These are phyloP conservation scores for Agriopis marginaria DNA, from an alignment of 2,888 invertebrate genomes.

Conservation along the genomic window DNA sequence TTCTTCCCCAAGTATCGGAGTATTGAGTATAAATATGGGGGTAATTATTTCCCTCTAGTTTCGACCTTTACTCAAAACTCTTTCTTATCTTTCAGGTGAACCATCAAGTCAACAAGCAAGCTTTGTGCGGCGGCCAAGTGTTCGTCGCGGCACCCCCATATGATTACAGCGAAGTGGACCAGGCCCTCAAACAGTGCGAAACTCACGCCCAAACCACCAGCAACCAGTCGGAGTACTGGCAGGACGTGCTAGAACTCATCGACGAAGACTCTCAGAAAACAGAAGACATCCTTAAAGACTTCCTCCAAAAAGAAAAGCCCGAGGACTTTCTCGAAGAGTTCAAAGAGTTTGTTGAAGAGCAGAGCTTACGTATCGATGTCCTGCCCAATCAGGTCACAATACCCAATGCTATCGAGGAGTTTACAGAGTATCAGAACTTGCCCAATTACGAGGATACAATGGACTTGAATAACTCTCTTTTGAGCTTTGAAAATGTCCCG, in stretches of 20 bases:
- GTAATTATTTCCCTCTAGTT: no score
- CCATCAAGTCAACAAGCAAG: slow-evolving; percentile 66
- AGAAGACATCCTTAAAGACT: slow-evolving; percentile 19
- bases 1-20: no score
- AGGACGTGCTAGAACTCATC: slow-evolving; percentile 63
- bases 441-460: slow-evolving; percentile 49
- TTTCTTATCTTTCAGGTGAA: slow-evolving; percentile 12
- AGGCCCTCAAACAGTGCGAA: slow-evolving; percentile 61
- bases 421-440: slow-evolving; percentile 43
- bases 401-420: slow-evolving; percentile 53
- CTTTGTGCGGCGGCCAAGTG: slow-evolving; percentile 71
- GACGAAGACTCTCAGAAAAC: slow-evolving; percentile 49
- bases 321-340: slow-evolving; percentile 30
- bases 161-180: slow-evolving; percentile 58
- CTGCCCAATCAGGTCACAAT: slow-evolving; percentile 17
- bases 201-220: slow-evolving; percentile 57
- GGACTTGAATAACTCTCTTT: slow-evolving; percentile 42
- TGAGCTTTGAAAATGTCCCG: slow-evolving; percentile 32
- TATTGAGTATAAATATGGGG: no score
- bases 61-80: not conserved
- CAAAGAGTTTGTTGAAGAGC: slow-evolving; percentile 44
- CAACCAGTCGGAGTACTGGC: slow-evolving; percentile 58
- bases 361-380: slow-evolving; percentile 32
- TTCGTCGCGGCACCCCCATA: slow-evolving; percentile 56
- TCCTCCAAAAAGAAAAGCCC: slow-evolving; percentile 13